These are phyloP conservation scores for Apus apus DNA, from an alignment of 2,113 vertebrate species.

Conservation along the genomic window DNA sequence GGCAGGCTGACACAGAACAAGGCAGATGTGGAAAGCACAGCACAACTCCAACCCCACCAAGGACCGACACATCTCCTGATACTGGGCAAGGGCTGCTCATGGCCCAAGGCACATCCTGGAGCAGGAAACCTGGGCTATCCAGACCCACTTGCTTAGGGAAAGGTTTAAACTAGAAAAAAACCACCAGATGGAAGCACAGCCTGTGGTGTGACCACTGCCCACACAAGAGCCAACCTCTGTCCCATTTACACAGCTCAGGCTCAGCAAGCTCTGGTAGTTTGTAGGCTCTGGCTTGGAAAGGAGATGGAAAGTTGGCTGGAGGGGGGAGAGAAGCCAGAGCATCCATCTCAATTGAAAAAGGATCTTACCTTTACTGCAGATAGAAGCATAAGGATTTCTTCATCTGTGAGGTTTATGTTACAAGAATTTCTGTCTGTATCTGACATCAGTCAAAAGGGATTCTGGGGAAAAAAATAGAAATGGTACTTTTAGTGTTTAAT, in stretches of 20 bases:
- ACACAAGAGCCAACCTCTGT: too few relatives aligned
- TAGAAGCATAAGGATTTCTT: background rate
- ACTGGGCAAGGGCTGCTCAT: background rate
- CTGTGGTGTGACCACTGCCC: background rate
- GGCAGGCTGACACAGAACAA: background rate
- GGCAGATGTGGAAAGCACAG: background rate
- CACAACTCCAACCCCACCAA: background rate
- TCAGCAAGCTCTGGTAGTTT: too few relatives aligned
- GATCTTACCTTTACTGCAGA: background rate
- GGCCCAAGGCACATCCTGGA: background rate
- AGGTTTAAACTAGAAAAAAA: background rate
- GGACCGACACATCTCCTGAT: background rate
- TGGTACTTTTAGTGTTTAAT: background rate
- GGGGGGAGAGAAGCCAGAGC: background rate
- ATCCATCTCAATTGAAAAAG: background rate
- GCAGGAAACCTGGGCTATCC: rapidly evolving
- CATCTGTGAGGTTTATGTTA: background rate
- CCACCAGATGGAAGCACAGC: rapidly evolving
- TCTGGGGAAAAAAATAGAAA: constrained; percentile 8
- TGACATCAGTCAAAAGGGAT: background rate
- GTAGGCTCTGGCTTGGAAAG: background rate
- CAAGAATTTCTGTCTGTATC: background rate
- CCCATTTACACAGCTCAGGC: background rate
- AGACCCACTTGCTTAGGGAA: background rate
- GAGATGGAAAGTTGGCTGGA: background rate